Evolutionary conservation across 1,140 invertebrate species (phyloP), one percentile per base, ranked within the genome.

Genomic region (Pogonomyrmex californicus): DNA sequence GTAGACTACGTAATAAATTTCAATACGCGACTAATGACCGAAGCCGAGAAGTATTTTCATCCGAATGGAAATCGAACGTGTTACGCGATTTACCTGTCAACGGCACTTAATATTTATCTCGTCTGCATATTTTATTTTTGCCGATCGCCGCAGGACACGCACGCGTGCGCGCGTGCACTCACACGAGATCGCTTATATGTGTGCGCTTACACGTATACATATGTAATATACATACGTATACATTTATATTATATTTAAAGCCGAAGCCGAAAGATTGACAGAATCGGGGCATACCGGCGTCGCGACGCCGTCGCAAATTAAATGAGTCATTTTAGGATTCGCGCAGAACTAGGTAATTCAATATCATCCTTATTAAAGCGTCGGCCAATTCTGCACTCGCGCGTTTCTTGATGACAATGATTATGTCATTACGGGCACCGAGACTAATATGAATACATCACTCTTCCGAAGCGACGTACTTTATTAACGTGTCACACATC

Each of bases 241-340:
- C 41, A 83, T 83, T 83, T 83, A 91, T 86, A 93, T 94, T 93
- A 94, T 94, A 94, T 95, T 95, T 94, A 93, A 94, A 94, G 83
- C 88, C 23, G 89, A 41, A 85, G 83, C 86, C 82, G 68, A 89
- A 90, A 92, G 94, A 94, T 94, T 94, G 94, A 95, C 94, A 92
- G 93, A 95, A 94, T 93, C 91, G 91, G 94, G 94, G 81, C 94
- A 95, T 88, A 81, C 89, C 87, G 92, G 90, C 94, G 92, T 89
- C 91, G 92, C 91, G 91, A 91, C 92, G 91, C 79, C 82, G 90
- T 93, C 90, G 87, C 90, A 93, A 94, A 95, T 94, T 94, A 94
- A 94, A 94, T 88, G 91, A 94, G 91, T 94, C 92, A 93, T 93
- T 95, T 94, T 92, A 73, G 92, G 91, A 94, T 89, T 86, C 86